phyloP scores from a whole-genome alignment of 1,140 invertebrate species.

The Elysia chlorotica region DNA sequence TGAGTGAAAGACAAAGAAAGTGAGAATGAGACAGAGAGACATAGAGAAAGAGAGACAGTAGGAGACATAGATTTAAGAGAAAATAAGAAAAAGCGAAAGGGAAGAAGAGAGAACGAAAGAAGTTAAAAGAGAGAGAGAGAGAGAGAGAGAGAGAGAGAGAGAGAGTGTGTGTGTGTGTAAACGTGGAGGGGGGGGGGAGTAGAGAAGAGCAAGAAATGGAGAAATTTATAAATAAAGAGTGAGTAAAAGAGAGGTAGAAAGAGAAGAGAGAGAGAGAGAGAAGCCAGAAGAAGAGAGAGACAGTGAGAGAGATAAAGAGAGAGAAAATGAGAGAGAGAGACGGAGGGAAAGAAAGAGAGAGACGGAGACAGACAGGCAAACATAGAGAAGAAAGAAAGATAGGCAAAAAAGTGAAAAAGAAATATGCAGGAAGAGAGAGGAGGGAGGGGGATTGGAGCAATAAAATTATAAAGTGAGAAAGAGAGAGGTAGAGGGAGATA shows the following conservation, averaged over 20 bases:
- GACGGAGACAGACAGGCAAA: not conserved
- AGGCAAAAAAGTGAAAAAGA: too few species aligned
- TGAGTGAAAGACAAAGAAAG: not conserved
- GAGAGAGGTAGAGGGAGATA: too few species aligned
- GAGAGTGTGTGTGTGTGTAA: not conserved
- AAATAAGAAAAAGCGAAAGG: not conserved
- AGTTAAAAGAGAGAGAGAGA: not conserved
- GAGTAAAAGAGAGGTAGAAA: not conserved
- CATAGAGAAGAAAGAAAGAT: not conserved
- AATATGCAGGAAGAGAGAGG: not conserved
- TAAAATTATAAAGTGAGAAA: too few species aligned
- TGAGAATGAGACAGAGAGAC: not conserved
- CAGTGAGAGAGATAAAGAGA: not conserved
- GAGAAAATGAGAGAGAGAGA: not conserved
- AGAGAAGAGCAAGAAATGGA: not conserved
- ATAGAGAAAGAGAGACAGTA: not conserved
- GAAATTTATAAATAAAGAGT: not conserved
- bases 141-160: not conserved
- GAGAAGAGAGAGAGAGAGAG: not conserved
- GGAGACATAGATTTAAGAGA: not conserved
- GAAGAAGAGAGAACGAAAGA: not conserved
- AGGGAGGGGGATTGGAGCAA: not conserved
- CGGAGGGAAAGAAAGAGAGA: not conserved
- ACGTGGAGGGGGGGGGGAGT: not conserved
- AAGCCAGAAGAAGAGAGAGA: too few species aligned